Conservation (phyloP, 2,888 invertebrate species). For the Eudemis profundana region DNA sequence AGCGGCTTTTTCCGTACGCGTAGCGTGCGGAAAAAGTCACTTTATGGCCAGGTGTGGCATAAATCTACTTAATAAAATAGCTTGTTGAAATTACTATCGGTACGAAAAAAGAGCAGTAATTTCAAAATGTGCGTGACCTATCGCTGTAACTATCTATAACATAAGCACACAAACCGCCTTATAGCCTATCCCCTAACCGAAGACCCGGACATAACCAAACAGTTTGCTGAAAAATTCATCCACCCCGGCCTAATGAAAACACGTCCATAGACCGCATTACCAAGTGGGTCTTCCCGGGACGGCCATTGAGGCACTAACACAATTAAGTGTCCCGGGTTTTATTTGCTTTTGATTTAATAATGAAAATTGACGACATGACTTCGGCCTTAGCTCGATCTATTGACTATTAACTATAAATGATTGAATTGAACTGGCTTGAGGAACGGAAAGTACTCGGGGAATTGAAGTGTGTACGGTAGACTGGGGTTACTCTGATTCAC, state of each 20-base stretch:
- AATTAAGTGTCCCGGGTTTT: constrained; percentile 38
- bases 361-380: constrained; percentile 27
- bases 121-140: no score
- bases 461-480: no score
- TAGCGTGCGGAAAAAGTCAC: no score
- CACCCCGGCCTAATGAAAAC: constrained; percentile 34
- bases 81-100: no score
- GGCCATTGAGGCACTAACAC: constrained; percentile 38
- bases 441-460: not conserved
- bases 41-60: no score
- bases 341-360: constrained; percentile 44
- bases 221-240: constrained; percentile 30
- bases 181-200: not conserved
- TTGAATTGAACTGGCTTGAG: not conserved
- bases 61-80: no score
- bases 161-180: not conserved
- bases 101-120: no score
- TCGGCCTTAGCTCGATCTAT: constrained; percentile 18
- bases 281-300: constrained; percentile 20
- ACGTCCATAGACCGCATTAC: constrained; percentile 35
- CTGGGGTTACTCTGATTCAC: no score
- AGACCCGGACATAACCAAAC: not conserved
- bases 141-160: no score
- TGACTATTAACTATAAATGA: no score
- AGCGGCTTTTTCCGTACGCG: no score